These are phyloP conservation scores for Latheticus oryzae DNA, from an alignment of 2,888 invertebrate genomes.

Conservation along the genomic window DNA sequence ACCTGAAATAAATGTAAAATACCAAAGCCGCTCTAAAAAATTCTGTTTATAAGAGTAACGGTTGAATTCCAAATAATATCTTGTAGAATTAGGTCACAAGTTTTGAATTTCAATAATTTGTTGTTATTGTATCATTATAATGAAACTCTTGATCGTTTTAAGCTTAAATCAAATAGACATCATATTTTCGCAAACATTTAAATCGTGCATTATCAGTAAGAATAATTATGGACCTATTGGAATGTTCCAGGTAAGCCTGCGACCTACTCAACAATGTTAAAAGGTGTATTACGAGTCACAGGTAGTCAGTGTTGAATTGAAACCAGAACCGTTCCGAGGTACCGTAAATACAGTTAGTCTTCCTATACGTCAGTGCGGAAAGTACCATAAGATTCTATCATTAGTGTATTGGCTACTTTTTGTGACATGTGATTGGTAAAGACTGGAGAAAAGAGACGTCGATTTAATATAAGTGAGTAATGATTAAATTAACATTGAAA, in stretches of 20 bases:
- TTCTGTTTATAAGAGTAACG: too few relatives aligned
- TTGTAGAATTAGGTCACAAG: too few relatives aligned
- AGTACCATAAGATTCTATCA: conserved; percentile 26
- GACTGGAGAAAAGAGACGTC: not conserved
- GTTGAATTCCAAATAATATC: too few relatives aligned
- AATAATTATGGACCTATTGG: conserved; percentile 31
- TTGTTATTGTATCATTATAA: too few relatives aligned
- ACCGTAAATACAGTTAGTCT: conserved; percentile 48
- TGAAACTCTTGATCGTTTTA: too few relatives aligned
- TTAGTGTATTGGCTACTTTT: conserved; percentile 6
- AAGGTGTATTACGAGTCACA: conserved; percentile 39
- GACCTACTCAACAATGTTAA: conserved; percentile 41
- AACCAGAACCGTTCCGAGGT: conserved; percentile 47
- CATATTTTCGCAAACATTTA: too few relatives aligned
- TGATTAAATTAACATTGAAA: too few relatives aligned
- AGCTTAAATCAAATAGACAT: too few relatives aligned
- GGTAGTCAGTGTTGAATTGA: conserved; percentile 44
- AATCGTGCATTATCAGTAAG: conserved; percentile 4
- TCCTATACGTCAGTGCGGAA: conserved; percentile 31
- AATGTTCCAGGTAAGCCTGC: conserved; percentile 41
- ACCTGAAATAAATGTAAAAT: too few relatives aligned
- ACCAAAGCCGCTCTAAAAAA: too few relatives aligned
- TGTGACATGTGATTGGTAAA: conserved; percentile 35
- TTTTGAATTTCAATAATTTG: too few relatives aligned
- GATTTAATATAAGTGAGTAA: too few relatives aligned